A percentile compares a stretch with the other conserved stretches of the same genome.
Evolutionary conservation across 2,797 vertebrate genomes (phyloP).

Genomic region (Schizopygopsis pylzovi): DNA sequence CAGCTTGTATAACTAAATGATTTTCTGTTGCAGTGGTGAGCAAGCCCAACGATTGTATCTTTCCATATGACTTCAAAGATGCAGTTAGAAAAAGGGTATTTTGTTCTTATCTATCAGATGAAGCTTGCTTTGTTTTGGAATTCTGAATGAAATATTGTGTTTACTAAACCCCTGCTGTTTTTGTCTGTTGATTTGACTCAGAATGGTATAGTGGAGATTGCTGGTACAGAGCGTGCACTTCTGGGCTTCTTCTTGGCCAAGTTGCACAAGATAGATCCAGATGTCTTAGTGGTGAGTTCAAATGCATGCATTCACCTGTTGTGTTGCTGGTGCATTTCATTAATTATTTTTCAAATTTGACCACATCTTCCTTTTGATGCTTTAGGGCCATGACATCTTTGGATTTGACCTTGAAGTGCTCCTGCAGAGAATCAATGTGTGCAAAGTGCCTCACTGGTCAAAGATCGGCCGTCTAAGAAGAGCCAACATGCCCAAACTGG

Average conservation of each 20-base stretch:
- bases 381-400: conserved; percentile 89
- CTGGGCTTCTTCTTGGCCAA: conserved; percentile 96
- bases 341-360: background rate
- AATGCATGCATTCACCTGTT: background rate
- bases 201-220: conserved; percentile 94
- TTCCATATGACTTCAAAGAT: conserved; percentile 92
- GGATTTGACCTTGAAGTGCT: conserved; percentile 98
- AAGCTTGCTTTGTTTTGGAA: background rate
- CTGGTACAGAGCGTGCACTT: conserved; percentile 90
- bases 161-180: background rate
- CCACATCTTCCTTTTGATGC: background rate
- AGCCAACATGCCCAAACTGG: conserved; percentile 93
- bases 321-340: background rate
- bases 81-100: conserved; percentile 87
- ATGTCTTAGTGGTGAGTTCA: conserved; percentile 93
- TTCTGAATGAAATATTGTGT: background rate
- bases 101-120: background rate
- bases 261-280: conserved; percentile 97
- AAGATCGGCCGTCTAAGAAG: conserved; percentile 95
- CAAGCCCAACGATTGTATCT: conserved; percentile 93
- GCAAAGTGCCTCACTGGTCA: conserved; percentile 97
- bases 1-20: background rate
- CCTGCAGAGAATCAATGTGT: conserved; percentile 90
- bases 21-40: conserved; percentile 84
- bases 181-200: conserved; percentile 61